Evolutionary conservation across 2,797 vertebrate species (phyloP), one percentile per base, ranked within the genome.

Genomic region (Todus mexicanus): DNA sequence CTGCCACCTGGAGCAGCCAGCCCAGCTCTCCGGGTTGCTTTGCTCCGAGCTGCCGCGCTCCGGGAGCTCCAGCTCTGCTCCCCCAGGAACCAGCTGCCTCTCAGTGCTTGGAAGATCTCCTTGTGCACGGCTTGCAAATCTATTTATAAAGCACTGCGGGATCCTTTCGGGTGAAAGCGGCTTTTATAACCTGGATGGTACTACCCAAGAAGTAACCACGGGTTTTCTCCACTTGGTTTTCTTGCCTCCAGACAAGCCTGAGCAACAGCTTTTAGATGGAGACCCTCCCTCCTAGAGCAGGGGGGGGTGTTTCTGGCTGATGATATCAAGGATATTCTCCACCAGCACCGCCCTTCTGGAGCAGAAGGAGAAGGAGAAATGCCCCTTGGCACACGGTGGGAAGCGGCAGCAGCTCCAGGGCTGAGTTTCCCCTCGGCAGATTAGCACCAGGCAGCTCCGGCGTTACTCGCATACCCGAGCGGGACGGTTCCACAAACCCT

Each of bases 81-180:
- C 9, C 91, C 92, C 68, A 22, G 81, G 86, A 86, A 75, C 42
- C 2, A 5, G 84, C 89, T 56, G 60, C 10, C 0, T 13, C 89
- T 42, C 87, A 2, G 56, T 12, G 81, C 90, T 88, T 79, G 93
- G 91, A 92, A 91, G 54, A 4, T 75, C 92, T 77, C 93, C 82
- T 17, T 3, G 47, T 4, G 65, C 84, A 15, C 1, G 45, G 81
- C 5, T 56, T 66, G 82, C 13, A 6, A 10, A 38, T 61, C 93
- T 90, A 74, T 95, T 96, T 95, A 93, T 95, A 95, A 61, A 92
- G 31, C 82, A 4, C 91, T 47, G 63, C 65, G 85, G 86, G 80
- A 81, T 86, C 77, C 73, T 78, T 15, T 40, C 13, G 86, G 65
- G 56, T 91, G 82, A 89, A 89, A 92, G 82, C 72, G 89, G 54